Evolutionary conservation across 1,140 invertebrate genomes (phyloP), one percentile per base, ranked within the genome.

Genomic region (Drosophila repletoides): DNA sequence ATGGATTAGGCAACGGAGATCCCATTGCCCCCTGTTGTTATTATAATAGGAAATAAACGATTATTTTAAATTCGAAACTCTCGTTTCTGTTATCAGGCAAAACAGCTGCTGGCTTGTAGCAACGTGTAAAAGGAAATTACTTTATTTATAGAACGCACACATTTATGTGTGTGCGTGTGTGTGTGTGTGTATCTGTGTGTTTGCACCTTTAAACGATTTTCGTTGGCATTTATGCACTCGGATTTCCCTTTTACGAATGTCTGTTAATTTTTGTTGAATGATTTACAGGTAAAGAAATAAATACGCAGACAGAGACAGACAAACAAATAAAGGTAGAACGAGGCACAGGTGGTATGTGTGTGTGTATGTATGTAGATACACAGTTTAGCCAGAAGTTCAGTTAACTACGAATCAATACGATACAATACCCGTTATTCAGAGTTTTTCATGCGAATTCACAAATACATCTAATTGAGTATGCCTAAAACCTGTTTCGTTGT

Each of bases 401-500:
- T n/a, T 40, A 31, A 40, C 6, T 28, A 24, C n/a, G 38, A 61
- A 61, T 43, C 19, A 52, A 61, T 56, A 33, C 22, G 5, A 51
- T n/a, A 45, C 48, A 65, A 58, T 26, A 24, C 29, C 28, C 21
- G 40, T 38, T 60, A 41, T 58, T 65, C 24, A 45, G 3, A 26
- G 28, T 22, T 49, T 38, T 65, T 65, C 61, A 2, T 19, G 19
- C 48, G 24, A 65, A 63, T 40, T 12, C 7, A 38, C 41, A 34
- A 41, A 28, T 61, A 5, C 17, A 14, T n/a, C 19, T 17, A 5
- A 24, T 9, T 7, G 48, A n/a, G n/a, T n/a, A n/a, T n/a, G n/a
- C n/a, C n/a, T n/a, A 65, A 43, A 65, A 55, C 60, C 45, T 17
- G 36, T 64, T 77, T 38, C 28, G n/a, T n/a, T n/a, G n/a, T n/a